Conservation (phyloP, 2,888 invertebrate genomes). For the Norana najaformis region DNA sequence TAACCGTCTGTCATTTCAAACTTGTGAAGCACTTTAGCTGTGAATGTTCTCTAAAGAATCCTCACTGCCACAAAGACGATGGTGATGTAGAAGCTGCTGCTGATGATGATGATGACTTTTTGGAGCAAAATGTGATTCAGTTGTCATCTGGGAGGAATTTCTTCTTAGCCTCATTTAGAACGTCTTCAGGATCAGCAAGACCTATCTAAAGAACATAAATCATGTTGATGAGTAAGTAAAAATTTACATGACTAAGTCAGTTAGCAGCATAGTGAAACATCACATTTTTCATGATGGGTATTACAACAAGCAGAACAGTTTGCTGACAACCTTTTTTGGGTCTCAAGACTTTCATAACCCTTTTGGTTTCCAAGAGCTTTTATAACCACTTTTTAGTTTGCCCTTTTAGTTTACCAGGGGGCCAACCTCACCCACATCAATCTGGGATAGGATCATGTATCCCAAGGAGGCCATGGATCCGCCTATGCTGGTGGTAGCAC, state of each 20-base stretch:
- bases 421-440: no score
- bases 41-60: background rate
- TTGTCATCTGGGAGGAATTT: slow-evolving; percentile 56
- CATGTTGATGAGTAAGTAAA: background rate
- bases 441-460: no score
- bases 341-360: no score
- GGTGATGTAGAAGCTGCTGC: background rate
- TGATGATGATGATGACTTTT: background rate
- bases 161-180: slow-evolving; percentile 57
- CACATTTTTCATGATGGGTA: no score
- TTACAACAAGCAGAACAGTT: no score
- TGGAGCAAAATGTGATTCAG: slow-evolving; percentile 38
- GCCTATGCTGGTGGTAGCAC: no score
- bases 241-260: background rate
- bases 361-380: no score
- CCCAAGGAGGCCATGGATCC: no score
- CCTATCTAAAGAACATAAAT: slow-evolving; percentile 49
- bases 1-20: background rate
- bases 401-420: no score
- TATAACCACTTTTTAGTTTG: no score
- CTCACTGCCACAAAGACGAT: background rate
- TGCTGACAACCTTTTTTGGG: no score
- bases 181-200: slow-evolving; percentile 52
- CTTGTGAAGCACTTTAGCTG: background rate
- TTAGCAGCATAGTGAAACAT: no score